These are phyloP conservation scores for Metopia argyrocephala DNA, from an alignment of 2,888 invertebrate species.

Conservation along the genomic window DNA sequence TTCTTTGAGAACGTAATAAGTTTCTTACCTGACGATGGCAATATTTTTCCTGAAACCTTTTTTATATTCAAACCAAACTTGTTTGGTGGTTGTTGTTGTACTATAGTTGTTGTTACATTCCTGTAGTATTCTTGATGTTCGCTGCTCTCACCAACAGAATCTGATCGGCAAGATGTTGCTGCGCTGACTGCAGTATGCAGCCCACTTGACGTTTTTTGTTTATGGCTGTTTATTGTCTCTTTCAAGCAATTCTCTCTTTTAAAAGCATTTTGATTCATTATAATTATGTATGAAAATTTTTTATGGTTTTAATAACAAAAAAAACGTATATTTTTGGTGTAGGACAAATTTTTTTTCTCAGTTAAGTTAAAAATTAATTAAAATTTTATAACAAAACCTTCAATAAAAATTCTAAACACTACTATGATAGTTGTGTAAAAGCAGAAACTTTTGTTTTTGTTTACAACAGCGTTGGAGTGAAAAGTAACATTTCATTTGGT, in stretches of 20 bases:
- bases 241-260: neutral
- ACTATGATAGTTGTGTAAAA: too few relatives aligned
- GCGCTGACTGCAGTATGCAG: neutral
- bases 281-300: neutral
- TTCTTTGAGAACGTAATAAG: neutral
- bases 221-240: constrained; percentile 14
- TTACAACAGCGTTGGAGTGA: constrained; percentile 38
- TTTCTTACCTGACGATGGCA: constrained; percentile 28
- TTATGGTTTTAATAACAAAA: neutral
- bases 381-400: too few relatives aligned
- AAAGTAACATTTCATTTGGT: constrained; percentile 6
- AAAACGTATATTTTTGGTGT: neutral
- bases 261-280: constrained; percentile 14
- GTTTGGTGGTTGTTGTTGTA: constrained; percentile 44
- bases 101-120: constrained; percentile 39
- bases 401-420: too few relatives aligned
- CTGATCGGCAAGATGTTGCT: too few relatives aligned
- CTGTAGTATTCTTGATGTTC: constrained; percentile 13
- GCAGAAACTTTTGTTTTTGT: too few relatives aligned
- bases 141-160: neutral
- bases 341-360: too few relatives aligned
- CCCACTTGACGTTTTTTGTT: neutral
- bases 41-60: constrained; percentile 45
- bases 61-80: constrained; percentile 45
- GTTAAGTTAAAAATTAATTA: too few relatives aligned